phyloP scores from a whole-genome alignment of 2,113 vertebrate species.

The Erythrocercus mccallii region DNA sequence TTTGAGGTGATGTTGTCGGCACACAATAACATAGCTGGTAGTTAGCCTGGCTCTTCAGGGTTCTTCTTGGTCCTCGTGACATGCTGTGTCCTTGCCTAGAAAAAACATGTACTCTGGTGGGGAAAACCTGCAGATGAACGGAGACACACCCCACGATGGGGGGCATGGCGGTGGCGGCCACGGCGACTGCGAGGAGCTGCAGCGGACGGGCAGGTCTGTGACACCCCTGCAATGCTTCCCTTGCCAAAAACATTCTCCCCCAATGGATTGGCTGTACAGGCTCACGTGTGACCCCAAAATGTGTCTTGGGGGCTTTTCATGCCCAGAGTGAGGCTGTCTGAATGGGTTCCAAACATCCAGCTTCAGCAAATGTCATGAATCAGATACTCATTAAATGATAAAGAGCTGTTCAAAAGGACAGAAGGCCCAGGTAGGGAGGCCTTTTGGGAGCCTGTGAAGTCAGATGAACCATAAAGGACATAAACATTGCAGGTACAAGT shows the following conservation, averaged over 20 bases:
- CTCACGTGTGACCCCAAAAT: not conserved
- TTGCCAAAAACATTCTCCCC: too few relatives aligned
- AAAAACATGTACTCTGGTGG: constrained; percentile 95
- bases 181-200: constrained; percentile 83
- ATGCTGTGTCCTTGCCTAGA: constrained; percentile 37
- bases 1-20: not conserved
- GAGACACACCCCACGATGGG: constrained; percentile 85
- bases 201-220: constrained; percentile 87
- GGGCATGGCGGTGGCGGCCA: constrained; percentile 88
- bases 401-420: not conserved
- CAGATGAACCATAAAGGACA: accelerated
- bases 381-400: not conserved
- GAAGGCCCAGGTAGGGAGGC: not conserved
- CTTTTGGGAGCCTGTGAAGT: not conserved
- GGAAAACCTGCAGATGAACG: constrained; percentile 92
- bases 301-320: not conserved
- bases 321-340: not conserved
- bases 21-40: accelerated
- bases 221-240: accelerated
- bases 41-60: too few relatives aligned
- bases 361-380: too few relatives aligned
- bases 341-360: not conserved
- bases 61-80: not conserved
- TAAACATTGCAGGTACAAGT: not conserved
- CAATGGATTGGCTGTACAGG: accelerated